Conservation (phyloP, 2,888 invertebrate species). For the Trachelus iudaicus region DNA sequence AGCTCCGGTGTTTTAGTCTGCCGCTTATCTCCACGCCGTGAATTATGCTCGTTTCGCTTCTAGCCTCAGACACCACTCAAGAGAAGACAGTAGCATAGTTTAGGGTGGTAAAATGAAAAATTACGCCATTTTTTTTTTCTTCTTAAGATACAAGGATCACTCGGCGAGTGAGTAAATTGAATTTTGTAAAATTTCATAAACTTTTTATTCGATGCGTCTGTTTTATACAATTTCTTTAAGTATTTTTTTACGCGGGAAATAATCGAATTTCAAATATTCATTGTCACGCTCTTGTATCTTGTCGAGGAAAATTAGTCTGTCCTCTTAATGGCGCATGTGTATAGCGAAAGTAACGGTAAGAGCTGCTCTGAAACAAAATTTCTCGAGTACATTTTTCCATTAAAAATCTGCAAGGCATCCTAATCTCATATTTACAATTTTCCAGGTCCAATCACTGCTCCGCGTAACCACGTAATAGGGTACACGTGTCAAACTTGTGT, state of each 20-base stretch:
- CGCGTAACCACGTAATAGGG: background rate
- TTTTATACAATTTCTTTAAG: background rate
- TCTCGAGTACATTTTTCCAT: background rate
- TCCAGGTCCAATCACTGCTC: background rate
- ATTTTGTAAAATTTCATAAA: background rate
- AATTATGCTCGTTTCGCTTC: background rate
- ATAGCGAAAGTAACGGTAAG: background rate
- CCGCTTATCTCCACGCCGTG: background rate
- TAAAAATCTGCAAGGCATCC: background rate
- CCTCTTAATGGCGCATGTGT: background rate
- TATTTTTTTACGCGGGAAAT: background rate
- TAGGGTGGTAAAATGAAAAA: background rate
- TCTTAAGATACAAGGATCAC: background rate
- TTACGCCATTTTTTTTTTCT: background rate
- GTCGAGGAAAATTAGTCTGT: background rate
- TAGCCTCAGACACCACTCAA: background rate
- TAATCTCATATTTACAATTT: background rate
- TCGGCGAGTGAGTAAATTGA: background rate
- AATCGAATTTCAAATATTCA: background rate
- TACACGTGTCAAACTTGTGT: background rate
- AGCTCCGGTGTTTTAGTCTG: slow-evolving; percentile 9
- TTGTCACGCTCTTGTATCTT: background rate
- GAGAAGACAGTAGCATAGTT: background rate
- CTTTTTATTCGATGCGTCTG: background rate
- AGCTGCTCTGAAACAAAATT: background rate